Percentiles rank a stretch among this genome's conserved stretches.
Conservation (phyloP, 2,797 vertebrate species). For the Intellagama lesueurii region DNA sequence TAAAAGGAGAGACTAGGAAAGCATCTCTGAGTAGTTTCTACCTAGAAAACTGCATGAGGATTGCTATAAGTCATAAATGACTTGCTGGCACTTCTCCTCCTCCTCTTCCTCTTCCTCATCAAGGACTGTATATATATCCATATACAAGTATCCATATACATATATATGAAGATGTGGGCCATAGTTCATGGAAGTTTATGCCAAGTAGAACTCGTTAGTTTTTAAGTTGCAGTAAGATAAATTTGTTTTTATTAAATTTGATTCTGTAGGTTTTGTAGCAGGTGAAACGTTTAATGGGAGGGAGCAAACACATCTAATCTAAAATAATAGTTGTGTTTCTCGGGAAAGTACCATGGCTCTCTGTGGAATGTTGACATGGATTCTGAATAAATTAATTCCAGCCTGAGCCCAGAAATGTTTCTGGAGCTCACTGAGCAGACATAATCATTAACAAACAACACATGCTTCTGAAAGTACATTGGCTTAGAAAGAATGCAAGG, state of each 20-base stretch:
- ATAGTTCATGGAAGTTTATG: no score
- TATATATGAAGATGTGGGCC: no score
- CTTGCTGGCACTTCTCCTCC: no score
- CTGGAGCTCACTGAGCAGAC: constrained; percentile 21
- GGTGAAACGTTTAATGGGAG: neutral
- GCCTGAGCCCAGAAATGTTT: constrained; percentile 3
- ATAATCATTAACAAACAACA: constrained; percentile 46
- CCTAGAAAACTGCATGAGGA: no score
- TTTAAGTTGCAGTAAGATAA: no score
- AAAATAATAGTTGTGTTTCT: constrained; percentile 7
- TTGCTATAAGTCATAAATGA: no score
- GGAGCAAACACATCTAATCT: neutral
- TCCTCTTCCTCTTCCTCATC: no score
- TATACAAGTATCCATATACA: no score
- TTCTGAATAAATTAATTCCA: neutral
- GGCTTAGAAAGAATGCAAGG: constrained; percentile 42
- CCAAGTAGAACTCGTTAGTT: no score
- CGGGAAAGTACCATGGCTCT: neutral
- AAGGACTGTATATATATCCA: no score
- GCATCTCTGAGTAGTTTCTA: no score
- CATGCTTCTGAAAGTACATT: constrained; percentile 37
- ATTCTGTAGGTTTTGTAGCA: neutral
- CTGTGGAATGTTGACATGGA: constrained; percentile 14
- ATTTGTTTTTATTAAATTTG: neutral
- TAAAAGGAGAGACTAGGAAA: neutral